A percentile compares a stretch with the other conserved stretches of the same genome.
Conservation (phyloP, 2,113 vertebrate genomes). For the Carassius auratus region DNA sequence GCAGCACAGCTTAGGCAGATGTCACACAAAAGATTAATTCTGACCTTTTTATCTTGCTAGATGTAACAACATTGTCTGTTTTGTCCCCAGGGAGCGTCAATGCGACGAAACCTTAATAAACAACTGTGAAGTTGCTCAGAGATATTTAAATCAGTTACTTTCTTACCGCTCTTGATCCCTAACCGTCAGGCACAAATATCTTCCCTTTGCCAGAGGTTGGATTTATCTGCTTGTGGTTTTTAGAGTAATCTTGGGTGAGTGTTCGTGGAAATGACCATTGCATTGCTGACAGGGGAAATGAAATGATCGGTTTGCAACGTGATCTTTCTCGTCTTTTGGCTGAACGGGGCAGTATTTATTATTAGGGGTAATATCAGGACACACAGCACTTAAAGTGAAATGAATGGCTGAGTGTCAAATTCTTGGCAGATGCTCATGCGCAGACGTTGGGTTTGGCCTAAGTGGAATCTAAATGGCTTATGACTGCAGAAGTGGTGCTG, state of each 20-base stretch:
- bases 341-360: conserved; percentile 65
- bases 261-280: conserved; percentile 49
- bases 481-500: conserved; percentile 65
- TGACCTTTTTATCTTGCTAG: conserved; percentile 6
- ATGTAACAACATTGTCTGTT: background rate
- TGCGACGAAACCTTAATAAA: conserved; percentile 7
- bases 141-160: background rate
- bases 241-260: conserved; percentile 51
- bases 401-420: conserved; percentile 58
- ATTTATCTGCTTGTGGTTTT: conserved; percentile 55
- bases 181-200: conserved; percentile 47
- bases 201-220: conserved; percentile 16
- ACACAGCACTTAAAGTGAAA: conserved; percentile 66
- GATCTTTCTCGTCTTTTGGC: conserved; percentile 59
- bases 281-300: conserved; percentile 61
- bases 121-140: background rate
- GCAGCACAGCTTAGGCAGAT: background rate
- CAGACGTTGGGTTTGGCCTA: conserved; percentile 57
- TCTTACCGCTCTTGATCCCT: background rate
- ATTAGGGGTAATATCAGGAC: conserved; percentile 64
- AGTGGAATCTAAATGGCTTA: conserved; percentile 61
- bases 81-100: background rate
- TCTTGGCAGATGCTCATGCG: conserved; percentile 59
- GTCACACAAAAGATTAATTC: background rate
- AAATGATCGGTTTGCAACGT: conserved; percentile 62